A percentile compares a stretch with the other conserved stretches of the same genome.
These are phyloP conservation scores for Sturnus vulgaris DNA, from an alignment of 2,113 vertebrate species.

Conservation along the genomic window DNA sequence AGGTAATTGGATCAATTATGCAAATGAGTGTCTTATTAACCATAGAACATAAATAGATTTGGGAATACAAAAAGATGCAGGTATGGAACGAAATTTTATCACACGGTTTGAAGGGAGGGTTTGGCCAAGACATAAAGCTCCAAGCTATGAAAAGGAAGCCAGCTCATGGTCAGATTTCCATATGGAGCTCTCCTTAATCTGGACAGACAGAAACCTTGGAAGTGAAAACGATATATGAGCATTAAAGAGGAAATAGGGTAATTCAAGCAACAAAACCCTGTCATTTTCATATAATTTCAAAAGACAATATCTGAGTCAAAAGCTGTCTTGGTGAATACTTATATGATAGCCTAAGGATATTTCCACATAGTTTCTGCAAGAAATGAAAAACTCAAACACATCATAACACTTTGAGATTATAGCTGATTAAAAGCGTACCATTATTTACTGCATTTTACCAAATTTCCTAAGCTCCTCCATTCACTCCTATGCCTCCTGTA, in stretches of 20 bases:
- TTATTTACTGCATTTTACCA: not conserved
- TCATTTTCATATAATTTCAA: not conserved
- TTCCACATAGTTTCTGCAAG: not conserved
- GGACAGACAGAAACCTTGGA: not conserved
- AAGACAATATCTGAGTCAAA: not conserved
- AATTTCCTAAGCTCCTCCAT: not conserved
- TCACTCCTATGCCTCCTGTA: not conserved
- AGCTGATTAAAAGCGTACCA: not conserved
- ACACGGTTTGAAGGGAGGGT: not conserved
- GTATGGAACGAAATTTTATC: not conserved
- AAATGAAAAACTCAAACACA: not conserved
- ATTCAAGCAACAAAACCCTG: not conserved
- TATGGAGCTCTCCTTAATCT: not conserved
- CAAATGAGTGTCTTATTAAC: slow-evolving; percentile 2
- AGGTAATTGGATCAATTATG: slow-evolving; percentile 7
- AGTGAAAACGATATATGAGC: not conserved
- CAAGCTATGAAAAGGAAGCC: not conserved
- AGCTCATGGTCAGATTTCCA: not conserved
- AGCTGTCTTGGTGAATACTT: not conserved
- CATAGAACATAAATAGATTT: not conserved
- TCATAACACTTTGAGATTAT: not conserved
- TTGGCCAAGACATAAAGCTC: not conserved
- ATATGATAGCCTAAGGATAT: not conserved
- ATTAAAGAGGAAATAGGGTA: not conserved
- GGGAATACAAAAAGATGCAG: not conserved